These are phyloP conservation scores for Sesia apiformis DNA, from an alignment of 2,888 invertebrate genomes.

Conservation along the genomic window DNA sequence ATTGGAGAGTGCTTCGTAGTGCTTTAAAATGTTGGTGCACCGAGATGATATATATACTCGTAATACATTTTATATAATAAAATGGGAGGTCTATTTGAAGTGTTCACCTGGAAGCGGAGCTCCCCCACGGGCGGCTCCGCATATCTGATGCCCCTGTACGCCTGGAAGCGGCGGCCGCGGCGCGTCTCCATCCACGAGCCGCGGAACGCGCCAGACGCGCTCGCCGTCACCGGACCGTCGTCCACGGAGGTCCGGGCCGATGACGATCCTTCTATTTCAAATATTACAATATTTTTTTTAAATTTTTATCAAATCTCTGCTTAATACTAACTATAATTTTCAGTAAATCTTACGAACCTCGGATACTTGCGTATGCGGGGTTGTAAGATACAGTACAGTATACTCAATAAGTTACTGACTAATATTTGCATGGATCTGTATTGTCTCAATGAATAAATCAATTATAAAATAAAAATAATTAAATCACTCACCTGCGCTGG, in stretches of 20 bases:
- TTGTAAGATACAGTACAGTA: too few species aligned
- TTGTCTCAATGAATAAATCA: too few species aligned
- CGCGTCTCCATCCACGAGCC: constrained; percentile 48
- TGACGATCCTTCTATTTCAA: background rate
- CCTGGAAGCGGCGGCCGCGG: constrained; percentile 40
- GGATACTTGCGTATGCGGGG: too few species aligned
- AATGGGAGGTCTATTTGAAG: background rate
- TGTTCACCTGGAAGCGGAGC: constrained; percentile 43
- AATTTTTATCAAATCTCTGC: too few species aligned
- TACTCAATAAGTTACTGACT: too few species aligned
- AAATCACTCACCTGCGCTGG: too few species aligned
- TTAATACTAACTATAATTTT: too few species aligned
- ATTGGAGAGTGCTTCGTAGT: background rate
- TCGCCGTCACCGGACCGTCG: constrained; percentile 16
- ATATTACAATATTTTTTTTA: background rate
- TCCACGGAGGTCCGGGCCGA: too few species aligned
- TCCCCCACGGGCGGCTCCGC: constrained; percentile 47
- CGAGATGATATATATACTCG: background rate
- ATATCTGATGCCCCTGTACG: constrained; percentile 58
- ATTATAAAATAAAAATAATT: too few species aligned
- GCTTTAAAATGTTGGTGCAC: too few species aligned
- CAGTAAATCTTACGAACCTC: too few species aligned
- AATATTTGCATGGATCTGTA: too few species aligned
- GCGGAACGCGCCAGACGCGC: constrained; percentile 36
- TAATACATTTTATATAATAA: background rate